phyloP scores from a whole-genome alignment of 2,113 vertebrate species.

The Tenebrosternarchus preto region DNA sequence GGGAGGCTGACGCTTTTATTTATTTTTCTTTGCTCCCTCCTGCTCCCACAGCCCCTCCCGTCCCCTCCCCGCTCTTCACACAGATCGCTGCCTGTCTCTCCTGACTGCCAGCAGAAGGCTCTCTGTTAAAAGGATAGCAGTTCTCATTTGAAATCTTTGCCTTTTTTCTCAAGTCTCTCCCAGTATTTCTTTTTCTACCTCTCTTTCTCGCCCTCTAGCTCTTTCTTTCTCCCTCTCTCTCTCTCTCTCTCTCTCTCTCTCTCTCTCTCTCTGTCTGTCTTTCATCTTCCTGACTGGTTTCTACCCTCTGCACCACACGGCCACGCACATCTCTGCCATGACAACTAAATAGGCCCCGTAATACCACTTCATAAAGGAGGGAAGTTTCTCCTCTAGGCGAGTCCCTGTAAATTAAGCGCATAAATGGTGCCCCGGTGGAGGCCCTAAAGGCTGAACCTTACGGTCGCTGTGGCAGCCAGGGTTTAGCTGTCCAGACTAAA shows the following conservation, averaged over 20 bases:
- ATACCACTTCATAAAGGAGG: constrained; percentile 77
- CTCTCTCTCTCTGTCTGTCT: constrained; percentile 45
- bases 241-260: constrained; percentile 64
- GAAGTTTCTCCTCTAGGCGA: constrained; percentile 75
- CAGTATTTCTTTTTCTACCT: constrained; percentile 24
- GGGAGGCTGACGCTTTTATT: constrained; percentile 68
- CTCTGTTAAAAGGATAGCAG: constrained; percentile 78
- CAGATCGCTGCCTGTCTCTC: constrained; percentile 68
- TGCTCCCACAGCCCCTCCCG: constrained; percentile 51
- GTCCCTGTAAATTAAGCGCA: constrained; percentile 78
- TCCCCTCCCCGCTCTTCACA: constrained; percentile 72
- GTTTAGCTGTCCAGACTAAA: constrained; percentile 69
- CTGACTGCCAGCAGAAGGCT: constrained; percentile 76
- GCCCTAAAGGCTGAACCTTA: constrained; percentile 70
- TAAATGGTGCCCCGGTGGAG: constrained; percentile 73
- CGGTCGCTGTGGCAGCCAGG: constrained; percentile 71
- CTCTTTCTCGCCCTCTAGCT: constrained; percentile 65
- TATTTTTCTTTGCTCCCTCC: constrained; percentile 61
- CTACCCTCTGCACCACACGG: constrained; percentile 70
- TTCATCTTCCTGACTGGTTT: constrained; percentile 65
- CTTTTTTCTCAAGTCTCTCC: constrained; percentile 62
- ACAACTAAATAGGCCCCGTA: constrained; percentile 79
- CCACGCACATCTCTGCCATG: constrained; percentile 70
- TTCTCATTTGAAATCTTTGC: constrained; percentile 76
- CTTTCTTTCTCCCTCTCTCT: constrained; percentile 64